Conservation (phyloP, 2,113 vertebrate genomes). For the Tinamus guttatus region DNA sequence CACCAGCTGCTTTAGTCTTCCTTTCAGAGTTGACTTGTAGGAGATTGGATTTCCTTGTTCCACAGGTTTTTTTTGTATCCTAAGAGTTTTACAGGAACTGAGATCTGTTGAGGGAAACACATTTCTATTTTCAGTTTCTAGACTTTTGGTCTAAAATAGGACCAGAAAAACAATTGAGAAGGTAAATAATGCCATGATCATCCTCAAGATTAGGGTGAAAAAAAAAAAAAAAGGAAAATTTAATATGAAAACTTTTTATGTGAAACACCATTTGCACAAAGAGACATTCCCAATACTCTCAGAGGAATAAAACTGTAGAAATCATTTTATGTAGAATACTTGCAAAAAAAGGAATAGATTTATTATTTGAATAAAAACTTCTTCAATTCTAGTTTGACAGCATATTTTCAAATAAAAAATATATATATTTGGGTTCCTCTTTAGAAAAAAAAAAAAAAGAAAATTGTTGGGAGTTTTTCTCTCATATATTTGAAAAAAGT, state of each 20-base stretch:
- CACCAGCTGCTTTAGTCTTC: background rate
- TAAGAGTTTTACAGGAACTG: background rate
- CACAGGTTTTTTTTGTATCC: background rate
- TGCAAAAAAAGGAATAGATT: background rate
- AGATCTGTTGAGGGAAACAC: rapidly evolving
- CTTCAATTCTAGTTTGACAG: rapidly evolving
- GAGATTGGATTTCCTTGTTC: background rate
- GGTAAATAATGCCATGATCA: background rate
- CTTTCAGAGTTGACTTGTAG: background rate
- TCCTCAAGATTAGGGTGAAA: background rate
- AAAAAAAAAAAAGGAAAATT: background rate
- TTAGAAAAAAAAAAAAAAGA: background rate
- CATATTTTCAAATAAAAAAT: background rate
- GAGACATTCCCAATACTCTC: background rate
- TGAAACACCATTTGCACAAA: background rate
- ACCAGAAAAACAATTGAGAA: background rate
- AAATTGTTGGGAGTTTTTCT: background rate
- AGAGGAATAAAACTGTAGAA: background rate
- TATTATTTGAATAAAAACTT: background rate
- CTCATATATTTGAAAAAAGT: background rate
- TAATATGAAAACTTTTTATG: background rate
- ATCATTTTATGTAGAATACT: background rate
- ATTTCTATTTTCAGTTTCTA: background rate
- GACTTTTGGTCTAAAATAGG: background rate
- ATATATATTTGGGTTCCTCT: rapidly evolving